Evolutionary conservation across 2,797 vertebrate genomes (phyloP).

Genomic region (Propithecus deckenii): DNA sequence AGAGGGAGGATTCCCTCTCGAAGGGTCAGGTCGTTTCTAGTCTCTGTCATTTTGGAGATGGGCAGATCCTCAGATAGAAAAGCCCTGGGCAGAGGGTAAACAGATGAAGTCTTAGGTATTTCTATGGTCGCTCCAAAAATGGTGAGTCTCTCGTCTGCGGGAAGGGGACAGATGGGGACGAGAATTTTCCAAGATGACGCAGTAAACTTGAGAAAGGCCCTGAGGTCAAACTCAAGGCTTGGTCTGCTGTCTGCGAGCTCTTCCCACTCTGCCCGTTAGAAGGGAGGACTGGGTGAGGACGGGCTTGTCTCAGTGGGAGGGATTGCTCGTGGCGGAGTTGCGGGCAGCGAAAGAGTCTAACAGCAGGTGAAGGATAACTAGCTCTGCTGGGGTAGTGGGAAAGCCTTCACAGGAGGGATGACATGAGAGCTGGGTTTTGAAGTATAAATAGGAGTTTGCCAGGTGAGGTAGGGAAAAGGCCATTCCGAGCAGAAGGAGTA

Average conservation of each 20-base stretch:
- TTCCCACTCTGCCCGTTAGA: neutral
- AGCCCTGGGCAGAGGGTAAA: neutral
- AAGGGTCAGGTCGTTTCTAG: neutral
- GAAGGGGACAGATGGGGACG: neutral
- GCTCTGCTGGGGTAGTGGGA: neutral
- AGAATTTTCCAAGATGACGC: neutral
- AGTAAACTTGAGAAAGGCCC: neutral
- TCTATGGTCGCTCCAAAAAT: neutral
- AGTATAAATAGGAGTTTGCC: neutral
- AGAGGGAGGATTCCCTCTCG: neutral
- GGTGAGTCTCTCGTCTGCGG: rapidly evolving
- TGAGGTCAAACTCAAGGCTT: neutral
- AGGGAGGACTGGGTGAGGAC: neutral
- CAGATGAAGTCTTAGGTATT: neutral
- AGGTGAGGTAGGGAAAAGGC: neutral
- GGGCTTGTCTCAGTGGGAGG: rapidly evolving
- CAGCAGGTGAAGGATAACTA: neutral
- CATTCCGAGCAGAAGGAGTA: neutral
- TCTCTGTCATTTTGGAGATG: neutral
- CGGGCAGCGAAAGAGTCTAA: neutral
- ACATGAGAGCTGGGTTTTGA: neutral
- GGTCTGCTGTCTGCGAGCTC: neutral
- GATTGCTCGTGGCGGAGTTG: neutral
- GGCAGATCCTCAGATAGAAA: neutral
- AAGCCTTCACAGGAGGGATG: neutral